These are phyloP conservation scores for Myoxocephalus aenaeus DNA, from an alignment of 2,797 vertebrate genomes.

Conservation along the genomic window DNA sequence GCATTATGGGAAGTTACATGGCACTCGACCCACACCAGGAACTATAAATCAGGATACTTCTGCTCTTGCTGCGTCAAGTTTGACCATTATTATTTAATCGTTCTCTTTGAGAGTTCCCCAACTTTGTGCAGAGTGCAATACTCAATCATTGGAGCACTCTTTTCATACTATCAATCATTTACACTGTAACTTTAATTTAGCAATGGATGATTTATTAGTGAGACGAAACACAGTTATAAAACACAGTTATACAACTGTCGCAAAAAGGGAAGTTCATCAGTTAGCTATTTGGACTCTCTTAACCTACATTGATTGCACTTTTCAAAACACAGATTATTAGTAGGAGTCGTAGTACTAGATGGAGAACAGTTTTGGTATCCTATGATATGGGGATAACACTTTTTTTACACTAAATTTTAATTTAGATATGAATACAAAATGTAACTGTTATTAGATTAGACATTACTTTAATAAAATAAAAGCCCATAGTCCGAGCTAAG, in stretches of 20 bases:
- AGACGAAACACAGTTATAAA: background rate
- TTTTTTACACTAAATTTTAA: background rate
- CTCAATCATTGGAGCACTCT: background rate
- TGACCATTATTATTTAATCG: background rate
- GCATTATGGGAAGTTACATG: constrained; percentile 1
- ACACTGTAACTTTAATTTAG: background rate
- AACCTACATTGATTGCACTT: background rate
- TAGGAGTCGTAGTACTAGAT: background rate
- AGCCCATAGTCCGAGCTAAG: background rate
- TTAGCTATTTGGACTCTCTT: background rate
- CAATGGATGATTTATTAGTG: background rate
- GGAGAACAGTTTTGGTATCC: background rate
- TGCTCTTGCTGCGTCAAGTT: background rate
- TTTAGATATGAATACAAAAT: background rate
- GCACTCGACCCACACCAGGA: background rate
- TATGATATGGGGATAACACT: background rate
- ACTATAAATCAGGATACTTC: background rate
- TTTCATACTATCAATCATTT: constrained; percentile 18
- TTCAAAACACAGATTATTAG: background rate
- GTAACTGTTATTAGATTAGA: background rate
- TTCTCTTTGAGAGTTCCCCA: background rate
- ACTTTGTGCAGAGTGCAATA: background rate
- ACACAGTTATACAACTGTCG: background rate
- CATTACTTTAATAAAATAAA: background rate
- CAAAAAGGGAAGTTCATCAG: background rate